A percentile compares a stretch with the other conserved stretches of the same genome.
phyloP scores from a whole-genome alignment of 2,113 vertebrate species.

The Aldabrachelys gigantea region DNA sequence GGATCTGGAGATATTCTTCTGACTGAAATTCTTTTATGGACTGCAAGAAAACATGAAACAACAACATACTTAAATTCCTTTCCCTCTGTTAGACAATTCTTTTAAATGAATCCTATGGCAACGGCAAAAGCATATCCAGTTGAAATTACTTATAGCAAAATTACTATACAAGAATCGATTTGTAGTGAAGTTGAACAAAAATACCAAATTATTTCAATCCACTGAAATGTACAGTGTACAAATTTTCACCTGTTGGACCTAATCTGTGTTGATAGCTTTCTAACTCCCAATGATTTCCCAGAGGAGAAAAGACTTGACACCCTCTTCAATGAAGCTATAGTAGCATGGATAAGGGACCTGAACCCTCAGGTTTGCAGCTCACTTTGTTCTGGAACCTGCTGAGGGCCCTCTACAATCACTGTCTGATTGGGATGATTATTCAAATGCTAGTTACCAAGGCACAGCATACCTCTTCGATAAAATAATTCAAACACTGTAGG shows the following conservation, averaged over 20 bases:
- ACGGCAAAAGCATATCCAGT: rapidly evolving
- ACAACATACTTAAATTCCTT: neutral
- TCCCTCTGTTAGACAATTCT: neutral
- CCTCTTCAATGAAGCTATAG: neutral
- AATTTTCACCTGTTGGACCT: neutral
- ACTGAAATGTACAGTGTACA: neutral
- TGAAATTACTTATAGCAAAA: neutral
- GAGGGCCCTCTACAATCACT: neutral
- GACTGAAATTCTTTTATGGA: constrained; percentile 94
- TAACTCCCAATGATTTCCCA: neutral
- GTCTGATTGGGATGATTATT: neutral
- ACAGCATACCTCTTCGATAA: neutral
- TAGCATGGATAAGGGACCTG: neutral
- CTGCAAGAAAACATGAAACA: constrained; percentile 75
- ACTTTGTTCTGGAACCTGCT: neutral
- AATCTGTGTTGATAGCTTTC: neutral
- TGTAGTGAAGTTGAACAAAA: neutral
- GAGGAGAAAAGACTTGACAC: neutral
- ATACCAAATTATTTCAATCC: rapidly evolving
- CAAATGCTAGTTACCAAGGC: neutral
- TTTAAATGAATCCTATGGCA: neutral
- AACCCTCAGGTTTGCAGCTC: neutral
- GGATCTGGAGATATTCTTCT: constrained; percentile 88
- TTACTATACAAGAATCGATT: rapidly evolving
- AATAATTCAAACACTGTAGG: neutral